Base-by-base conservation (phyloP, 2,888 invertebrate genomes). In the Lasiommata megera region DNA sequence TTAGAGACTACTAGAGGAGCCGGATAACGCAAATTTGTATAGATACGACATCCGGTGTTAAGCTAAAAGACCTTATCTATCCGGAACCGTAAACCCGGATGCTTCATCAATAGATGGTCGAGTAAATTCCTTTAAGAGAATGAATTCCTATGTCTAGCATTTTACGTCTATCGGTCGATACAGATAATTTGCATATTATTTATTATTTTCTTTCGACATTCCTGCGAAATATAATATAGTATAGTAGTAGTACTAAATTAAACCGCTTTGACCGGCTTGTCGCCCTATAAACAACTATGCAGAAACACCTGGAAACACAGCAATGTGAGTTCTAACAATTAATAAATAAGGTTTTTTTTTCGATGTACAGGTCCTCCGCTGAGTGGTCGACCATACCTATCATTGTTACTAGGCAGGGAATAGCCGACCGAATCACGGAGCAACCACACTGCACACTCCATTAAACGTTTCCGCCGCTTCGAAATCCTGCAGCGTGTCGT, bases 401-500 rank as follows among this genome's bases (percentile, higher is more conserved):
- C 36, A 61, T 67, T 74, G 79, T 79, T 79, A 70, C 79, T 71
- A 78, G 58, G 74, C 67, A 61, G 55, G 52, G 61, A 76, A 38
- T 56, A 64, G 40, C 70, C 72, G 64, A 54, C 63, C 23, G 64
- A 72, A 69, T 71, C 59, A 48, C 62, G 61, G 46, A 67, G 69
- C 31, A 59, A 38, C 23, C 12, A 11, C 56, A 43, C 14, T 48
- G 47, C 17, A 34, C 34, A 52, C 23, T 48, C 16, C 23, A 31
- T 38, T 44, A 18, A 51, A n/a, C 36, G 46, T 29, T 40, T 9
- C 16, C 47, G 14, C 11, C 18, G 14, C 58, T 58, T 53, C 14
- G 66, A 62, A 61, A 62, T 60, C 62, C 60, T 41, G 62, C 47
- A 64, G 67, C 54, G 63, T 61, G 66, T 67, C 58, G 37, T 43